Percentiles rank a stretch among this genome's conserved stretches.
Evolutionary conservation across 2,888 invertebrate species (phyloP).

Genomic region (Tachina fera): DNA sequence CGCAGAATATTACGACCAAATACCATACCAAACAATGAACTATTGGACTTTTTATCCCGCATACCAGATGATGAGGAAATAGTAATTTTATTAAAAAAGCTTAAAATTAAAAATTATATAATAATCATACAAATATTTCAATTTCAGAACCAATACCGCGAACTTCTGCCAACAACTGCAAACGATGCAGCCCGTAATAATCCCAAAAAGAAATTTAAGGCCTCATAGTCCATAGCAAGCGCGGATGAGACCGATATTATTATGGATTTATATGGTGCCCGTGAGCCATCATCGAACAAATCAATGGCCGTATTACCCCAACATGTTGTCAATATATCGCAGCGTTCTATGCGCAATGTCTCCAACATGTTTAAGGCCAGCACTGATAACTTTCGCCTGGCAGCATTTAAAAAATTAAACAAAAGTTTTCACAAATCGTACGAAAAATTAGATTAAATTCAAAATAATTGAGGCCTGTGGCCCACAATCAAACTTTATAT

Average conservation of each 20-base stretch:
- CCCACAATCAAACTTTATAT: background rate
- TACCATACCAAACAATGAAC: conserved; percentile 98
- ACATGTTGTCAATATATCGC: conserved; percentile 77
- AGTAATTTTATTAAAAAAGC: conserved; percentile 85
- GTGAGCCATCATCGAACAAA: conserved; percentile 28
- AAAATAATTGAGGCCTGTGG: background rate
- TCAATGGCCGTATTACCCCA: conserved; percentile 74
- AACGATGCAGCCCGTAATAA: conserved; percentile 79
- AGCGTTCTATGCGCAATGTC: conserved; percentile 78
- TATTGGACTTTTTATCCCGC: conserved; percentile 95
- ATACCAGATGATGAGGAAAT: conserved; percentile 97
- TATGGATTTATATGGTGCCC: conserved; percentile 69
- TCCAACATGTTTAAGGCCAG: conserved; percentile 79
- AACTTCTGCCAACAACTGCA: conserved; percentile 79
- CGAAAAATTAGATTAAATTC: conserved; percentile 52
- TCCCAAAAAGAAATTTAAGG: conserved; percentile 81
- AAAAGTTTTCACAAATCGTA: conserved; percentile 62
- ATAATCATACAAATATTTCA: background rate
- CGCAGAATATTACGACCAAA: conserved; percentile 96
- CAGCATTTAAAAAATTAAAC: conserved; percentile 76
- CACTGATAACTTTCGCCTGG: conserved; percentile 75
- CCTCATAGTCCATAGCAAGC: conserved; percentile 81
- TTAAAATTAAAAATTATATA: background rate
- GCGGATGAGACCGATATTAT: conserved; percentile 76
- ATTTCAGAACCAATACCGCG: conserved; percentile 81